A percentile compares a stretch with the other conserved stretches of the same genome.
phyloP scores from a whole-genome alignment of 1,140 invertebrate species.

The Holcopasites calliopsidis region DNA sequence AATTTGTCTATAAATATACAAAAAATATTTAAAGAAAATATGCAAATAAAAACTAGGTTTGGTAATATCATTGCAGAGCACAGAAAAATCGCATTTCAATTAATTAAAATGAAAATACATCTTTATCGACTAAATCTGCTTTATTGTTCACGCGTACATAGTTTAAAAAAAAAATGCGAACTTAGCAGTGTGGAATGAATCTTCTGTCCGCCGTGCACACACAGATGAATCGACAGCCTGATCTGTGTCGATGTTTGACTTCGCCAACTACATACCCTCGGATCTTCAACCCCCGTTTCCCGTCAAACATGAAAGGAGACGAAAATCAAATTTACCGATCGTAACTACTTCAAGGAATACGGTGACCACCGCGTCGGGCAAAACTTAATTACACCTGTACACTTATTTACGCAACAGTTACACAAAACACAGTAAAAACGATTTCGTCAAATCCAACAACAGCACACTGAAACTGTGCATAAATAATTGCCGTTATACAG shows the following conservation, averaged over 20 bases:
- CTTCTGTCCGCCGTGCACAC: background rate
- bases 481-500: too few species aligned
- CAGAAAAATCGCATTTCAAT: too few species aligned
- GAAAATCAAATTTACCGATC: conserved; percentile 20
- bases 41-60: too few species aligned
- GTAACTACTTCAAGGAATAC: conserved; percentile 28
- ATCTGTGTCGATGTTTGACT: background rate
- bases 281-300: conserved; percentile 1
- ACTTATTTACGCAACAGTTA: conserved; percentile 33
- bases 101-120: too few species aligned
- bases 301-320: conserved; percentile 19
- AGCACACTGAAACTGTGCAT: too few species aligned
- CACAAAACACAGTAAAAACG: conserved; percentile 17
- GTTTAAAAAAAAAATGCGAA: too few species aligned
- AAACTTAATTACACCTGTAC: conserved; percentile 36
- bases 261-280: conserved; percentile 6
- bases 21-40: too few species aligned
- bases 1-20: too few species aligned
- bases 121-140: too few species aligned
- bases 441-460: conserved; percentile 23
- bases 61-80: too few species aligned
- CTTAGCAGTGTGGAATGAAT: background rate
- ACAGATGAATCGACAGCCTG: background rate
- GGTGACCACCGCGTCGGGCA: background rate
- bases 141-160: too few species aligned